These are phyloP conservation scores for Amphiprion percula DNA, from an alignment of 2,113 vertebrate species.

Conservation along the genomic window DNA sequence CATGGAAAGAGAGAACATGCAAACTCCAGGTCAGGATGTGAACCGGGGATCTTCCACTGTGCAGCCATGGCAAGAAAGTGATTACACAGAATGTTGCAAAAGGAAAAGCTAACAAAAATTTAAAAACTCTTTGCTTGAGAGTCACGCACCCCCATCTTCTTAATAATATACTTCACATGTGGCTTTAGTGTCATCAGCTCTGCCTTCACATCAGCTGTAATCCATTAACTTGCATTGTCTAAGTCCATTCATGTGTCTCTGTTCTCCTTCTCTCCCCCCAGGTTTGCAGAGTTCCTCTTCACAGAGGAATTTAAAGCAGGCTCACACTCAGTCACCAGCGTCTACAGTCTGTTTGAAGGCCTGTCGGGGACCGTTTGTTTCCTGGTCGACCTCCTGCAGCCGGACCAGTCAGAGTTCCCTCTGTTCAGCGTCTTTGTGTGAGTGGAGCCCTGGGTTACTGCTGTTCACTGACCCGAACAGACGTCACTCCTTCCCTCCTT, in stretches of 20 bases:
- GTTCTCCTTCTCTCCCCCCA: slow-evolving; percentile 64
- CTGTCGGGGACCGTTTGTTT: slow-evolving; percentile 92
- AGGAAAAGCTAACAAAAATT: too few species aligned
- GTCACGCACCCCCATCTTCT: too few species aligned
- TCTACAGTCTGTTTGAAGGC: slow-evolving; percentile 91
- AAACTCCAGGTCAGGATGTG: too few species aligned
- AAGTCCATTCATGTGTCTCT: background rate
- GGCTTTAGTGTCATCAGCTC: background rate
- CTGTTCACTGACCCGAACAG: slow-evolving; percentile 22
- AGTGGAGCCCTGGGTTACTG: slow-evolving; percentile 32
- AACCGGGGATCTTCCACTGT: too few species aligned
- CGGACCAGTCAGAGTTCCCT: slow-evolving; percentile 90
- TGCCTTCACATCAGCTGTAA: background rate
- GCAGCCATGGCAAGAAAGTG: too few species aligned
- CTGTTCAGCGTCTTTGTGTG: slow-evolving; percentile 93
- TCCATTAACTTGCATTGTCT: background rate
- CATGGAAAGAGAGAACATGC: too few species aligned
- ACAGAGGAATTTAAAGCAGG: slow-evolving; percentile 91
- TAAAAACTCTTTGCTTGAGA: too few species aligned
- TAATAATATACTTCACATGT: too few species aligned
- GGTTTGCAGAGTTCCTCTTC: slow-evolving; percentile 94
- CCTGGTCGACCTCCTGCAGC: slow-evolving; percentile 91
- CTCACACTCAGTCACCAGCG: slow-evolving; percentile 86
- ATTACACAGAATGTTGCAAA: too few species aligned
- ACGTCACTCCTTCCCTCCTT: slow-evolving; percentile 8